Evolutionary conservation across 2,113 vertebrate genomes (phyloP), one percentile per base, ranked within the genome.

Genomic region (Oenanthe melanoleuca): DNA sequence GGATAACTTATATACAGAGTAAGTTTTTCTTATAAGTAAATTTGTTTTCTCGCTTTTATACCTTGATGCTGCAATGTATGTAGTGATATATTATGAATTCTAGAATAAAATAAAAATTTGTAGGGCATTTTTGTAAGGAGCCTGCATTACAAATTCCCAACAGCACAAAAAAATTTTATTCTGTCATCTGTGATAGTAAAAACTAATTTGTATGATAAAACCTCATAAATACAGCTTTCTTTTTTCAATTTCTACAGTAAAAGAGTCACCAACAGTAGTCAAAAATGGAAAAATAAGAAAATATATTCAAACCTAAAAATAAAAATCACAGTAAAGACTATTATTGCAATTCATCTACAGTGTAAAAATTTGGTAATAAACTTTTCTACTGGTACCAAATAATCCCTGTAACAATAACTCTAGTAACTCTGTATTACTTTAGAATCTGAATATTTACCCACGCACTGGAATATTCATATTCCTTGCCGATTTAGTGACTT

Each of bases 401-500:
- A 38, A 4, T 0, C 1, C 5, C 33, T 61, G 4, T 66, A 82
- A 53, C 12, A 90, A 18, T 1, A 0, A 87, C 21, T 56, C 60
- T 4, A 34, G 40, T 59, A 86, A 88, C 38, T 92, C n/a, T 33
- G 23, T 73, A 80, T 75, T 61, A 94, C 17, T 81, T 95, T 45
- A 83, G 24, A 89, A 81, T 70, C 45, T 80, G 92, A 64, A 50
- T 95, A 98, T 97, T 91, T 97, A 99, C 99, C 99, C 99, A 84
- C 99, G 98, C 70, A 98, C 98, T 96, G 99, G 98, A 95, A 99
- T 98, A 70, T 98, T 98, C 94, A 93, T 98, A 92, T 97, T 97
- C 80, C 97, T 98, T 94, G 99, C 99, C 38, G 97, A 94, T 73
- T 97, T 98, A 89, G 98, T 88, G 67, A 99, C 98, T 83, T 98